Evolutionary conservation across 2,113 vertebrate species (phyloP).

Genomic region (Proterorhinus semilunaris): DNA sequence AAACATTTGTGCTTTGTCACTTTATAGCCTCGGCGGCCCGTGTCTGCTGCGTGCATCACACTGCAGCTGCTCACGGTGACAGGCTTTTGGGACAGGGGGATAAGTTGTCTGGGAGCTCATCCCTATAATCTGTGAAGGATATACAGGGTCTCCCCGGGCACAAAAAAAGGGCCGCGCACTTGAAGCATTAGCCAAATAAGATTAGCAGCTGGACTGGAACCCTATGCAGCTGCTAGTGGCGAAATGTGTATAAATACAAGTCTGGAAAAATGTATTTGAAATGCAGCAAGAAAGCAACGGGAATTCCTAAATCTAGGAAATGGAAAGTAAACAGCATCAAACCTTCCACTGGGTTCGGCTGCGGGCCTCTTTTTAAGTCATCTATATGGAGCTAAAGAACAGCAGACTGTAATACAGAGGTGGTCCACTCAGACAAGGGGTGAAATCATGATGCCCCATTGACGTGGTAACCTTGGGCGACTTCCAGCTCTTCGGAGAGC

Average conservation of each 20-base stretch:
- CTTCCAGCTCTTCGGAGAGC: constrained; percentile 64
- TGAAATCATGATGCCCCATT: constrained; percentile 67
- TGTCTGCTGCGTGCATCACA: constrained; percentile 68
- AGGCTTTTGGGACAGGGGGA: constrained; percentile 65
- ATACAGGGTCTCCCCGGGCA: constrained; percentile 69
- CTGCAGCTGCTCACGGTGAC: constrained; percentile 65
- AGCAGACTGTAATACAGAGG: constrained; percentile 36
- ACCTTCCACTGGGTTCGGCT: constrained; percentile 40
- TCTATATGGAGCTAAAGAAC: constrained; percentile 21
- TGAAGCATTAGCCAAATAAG: constrained; percentile 72
- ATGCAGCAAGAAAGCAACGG: constrained; percentile 35
- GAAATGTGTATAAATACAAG: constrained; percentile 32
- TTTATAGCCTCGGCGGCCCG: constrained; percentile 57
- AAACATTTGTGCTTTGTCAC: constrained; percentile 72
- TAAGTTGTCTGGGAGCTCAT: constrained; percentile 70
- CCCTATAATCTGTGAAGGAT: constrained; percentile 71
- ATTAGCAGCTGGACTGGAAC: constrained; percentile 65
- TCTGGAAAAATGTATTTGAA: constrained; percentile 46
- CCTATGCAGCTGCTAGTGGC: constrained; percentile 46
- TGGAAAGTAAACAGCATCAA: constrained; percentile 33
- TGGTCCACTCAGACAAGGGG: constrained; percentile 45
- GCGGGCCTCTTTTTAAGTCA: constrained; percentile 52
- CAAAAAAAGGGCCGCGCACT: constrained; percentile 66
- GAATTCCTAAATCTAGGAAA: constrained; percentile 45
- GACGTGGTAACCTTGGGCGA: constrained; percentile 74